Evolutionary conservation across 2,113 vertebrate genomes (phyloP).

Genomic region (Caranx ignobilis): DNA sequence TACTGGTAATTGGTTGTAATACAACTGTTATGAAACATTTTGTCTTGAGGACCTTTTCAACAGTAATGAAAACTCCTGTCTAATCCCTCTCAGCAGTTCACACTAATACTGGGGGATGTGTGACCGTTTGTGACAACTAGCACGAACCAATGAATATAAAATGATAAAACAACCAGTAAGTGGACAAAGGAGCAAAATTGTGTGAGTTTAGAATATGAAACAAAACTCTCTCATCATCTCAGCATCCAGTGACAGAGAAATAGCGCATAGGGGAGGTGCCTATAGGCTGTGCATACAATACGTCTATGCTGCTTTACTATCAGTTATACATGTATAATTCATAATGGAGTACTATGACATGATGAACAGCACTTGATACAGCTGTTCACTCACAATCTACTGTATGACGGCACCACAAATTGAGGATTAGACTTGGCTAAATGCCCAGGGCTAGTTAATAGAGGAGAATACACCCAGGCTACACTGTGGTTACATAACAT

Average conservation of each 20-base stretch:
- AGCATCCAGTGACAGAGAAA: background rate
- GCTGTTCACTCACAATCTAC: constrained; percentile 40
- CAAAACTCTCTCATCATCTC: background rate
- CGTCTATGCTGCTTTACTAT: background rate
- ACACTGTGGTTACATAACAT: constrained; percentile 24
- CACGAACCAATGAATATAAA: background rate
- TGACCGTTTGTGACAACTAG: background rate
- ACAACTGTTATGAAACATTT: too few relatives aligned
- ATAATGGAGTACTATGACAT: constrained; percentile 24
- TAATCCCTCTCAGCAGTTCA: background rate
- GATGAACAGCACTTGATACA: constrained; percentile 34
- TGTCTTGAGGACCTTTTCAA: background rate
- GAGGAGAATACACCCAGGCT: constrained; percentile 25
- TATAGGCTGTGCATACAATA: background rate
- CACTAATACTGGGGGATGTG: background rate
- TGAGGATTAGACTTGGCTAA: constrained; percentile 46
- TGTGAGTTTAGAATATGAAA: background rate
- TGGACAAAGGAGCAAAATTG: background rate
- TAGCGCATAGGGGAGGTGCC: background rate
- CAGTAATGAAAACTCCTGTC: background rate
- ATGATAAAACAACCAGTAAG: background rate
- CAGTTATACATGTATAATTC: constrained; percentile 20
- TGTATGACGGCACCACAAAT: constrained; percentile 10
- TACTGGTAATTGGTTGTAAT: too few relatives aligned
- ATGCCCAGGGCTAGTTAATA: constrained; percentile 42